Percentiles rank a stretch among this genome's conserved stretches.
These are phyloP conservation scores for Philopotamus ludificatus DNA, from an alignment of 1,140 invertebrate genomes.

Conservation along the genomic window DNA sequence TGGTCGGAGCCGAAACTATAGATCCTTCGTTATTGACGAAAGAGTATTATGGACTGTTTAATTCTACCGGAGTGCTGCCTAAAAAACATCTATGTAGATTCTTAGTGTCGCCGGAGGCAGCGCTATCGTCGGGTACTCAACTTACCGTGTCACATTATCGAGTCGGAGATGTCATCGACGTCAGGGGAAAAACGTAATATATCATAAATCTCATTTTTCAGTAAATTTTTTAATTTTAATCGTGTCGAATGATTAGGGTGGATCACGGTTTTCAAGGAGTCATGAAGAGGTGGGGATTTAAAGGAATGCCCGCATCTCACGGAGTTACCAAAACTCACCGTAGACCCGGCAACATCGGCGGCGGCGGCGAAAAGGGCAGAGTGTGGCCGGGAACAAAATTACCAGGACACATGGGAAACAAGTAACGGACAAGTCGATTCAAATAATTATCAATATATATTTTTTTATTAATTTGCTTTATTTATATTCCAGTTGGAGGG, in stretches of 20 bases:
- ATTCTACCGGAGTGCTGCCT: slow-evolving; percentile 81
- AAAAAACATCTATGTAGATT: slow-evolving; percentile 85
- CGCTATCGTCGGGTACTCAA: slow-evolving; percentile 87
- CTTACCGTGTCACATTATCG: slow-evolving; percentile 85
- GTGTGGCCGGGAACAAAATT: slow-evolving; percentile 95
- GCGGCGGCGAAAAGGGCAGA: slow-evolving; percentile 76
- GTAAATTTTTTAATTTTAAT: background rate
- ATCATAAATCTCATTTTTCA: background rate
- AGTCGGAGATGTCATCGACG: slow-evolving; percentile 88
- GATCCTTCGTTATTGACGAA: slow-evolving; percentile 87
- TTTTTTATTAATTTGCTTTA: background rate
- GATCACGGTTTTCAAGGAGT: slow-evolving; percentile 98
- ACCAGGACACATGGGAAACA: slow-evolving; percentile 96
- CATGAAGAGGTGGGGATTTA: slow-evolving; percentile 93
- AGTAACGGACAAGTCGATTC: slow-evolving; percentile 44
- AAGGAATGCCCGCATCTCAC: slow-evolving; percentile 88
- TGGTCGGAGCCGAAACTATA: slow-evolving; percentile 86
- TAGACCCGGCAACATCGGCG: slow-evolving; percentile 86
- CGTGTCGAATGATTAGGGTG: slow-evolving; percentile 59
- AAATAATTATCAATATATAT: background rate
- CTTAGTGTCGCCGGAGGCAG: slow-evolving; percentile 80
- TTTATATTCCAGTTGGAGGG: slow-evolving; percentile 61
- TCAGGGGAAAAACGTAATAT: slow-evolving; percentile 85
- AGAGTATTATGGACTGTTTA: slow-evolving; percentile 87
- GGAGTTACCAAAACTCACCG: slow-evolving; percentile 95